Base-by-base conservation (phyloP, 2,113 vertebrate genomes). In the Ictalurus punctatus region DNA sequence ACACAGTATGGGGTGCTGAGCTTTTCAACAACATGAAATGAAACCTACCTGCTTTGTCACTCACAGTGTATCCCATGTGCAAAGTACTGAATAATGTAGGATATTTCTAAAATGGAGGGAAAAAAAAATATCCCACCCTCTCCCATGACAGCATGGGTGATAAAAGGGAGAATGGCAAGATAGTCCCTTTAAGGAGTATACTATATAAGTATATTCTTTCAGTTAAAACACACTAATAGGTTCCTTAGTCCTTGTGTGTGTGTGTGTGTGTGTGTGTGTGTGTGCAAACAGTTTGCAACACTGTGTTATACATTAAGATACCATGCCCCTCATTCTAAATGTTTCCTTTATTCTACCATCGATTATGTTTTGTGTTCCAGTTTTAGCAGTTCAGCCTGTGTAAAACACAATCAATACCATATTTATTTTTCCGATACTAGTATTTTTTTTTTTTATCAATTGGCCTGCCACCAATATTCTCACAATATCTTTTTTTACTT, bases 401-500 rank as follows among this genome's bases (percentile, higher is more conserved):
- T 52, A 84, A 65, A 84, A 67, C 52, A 85, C 63, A 85, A 69
- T 85, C 63, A 69, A 85, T 85, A 85, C 63, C 27, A 69, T 85
- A 52, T 69, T 83, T 83, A 48, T 81, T 73, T 21, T 34, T 27
- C 14, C 37, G 10, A 21, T 12, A 10, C 16, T 19, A 30, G 61
- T 52, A 27, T 7, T 5, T 5, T 48, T 48, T 52, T 44, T 61
- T 27, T 52, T 25, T 4, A 84, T 19, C 40, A 84, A 52, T 54
- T 84, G 83, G 44, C 63, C 83, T 54, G 40, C 83, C 83, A 69
- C 21, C 25, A 52, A 52, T 21, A 69, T 16, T 48, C 37, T 84
- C 30, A 14, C 21, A 84, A 65, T n/a, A 67, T 30, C 30, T 9
- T 52, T 58, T 82, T 61, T 83, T 7, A 61, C 34, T 63, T 40